Evolutionary conservation across 2,113 vertebrate species (phyloP).

Genomic region (Brevimyrus niger): DNA sequence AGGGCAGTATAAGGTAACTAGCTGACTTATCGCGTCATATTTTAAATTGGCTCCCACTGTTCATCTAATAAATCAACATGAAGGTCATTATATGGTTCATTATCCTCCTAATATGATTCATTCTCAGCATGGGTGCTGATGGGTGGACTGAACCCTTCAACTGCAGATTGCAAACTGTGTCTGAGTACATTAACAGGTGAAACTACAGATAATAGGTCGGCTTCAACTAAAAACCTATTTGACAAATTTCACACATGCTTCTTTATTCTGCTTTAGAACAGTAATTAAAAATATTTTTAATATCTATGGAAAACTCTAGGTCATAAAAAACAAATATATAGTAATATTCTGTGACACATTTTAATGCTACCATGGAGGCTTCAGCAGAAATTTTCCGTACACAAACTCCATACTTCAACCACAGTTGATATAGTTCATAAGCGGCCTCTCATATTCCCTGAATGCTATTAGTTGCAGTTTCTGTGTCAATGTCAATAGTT

Average conservation of each 20-base stretch:
- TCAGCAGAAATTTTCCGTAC: neutral
- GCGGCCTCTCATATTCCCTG: neutral
- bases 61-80: conserved; percentile 72
- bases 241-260: neutral
- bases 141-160: neutral
- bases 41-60: conserved; percentile 59
- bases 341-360: neutral
- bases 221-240: neutral
- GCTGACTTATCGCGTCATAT: conserved; percentile 57
- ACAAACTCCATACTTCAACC: neutral
- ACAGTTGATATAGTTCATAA: neutral
- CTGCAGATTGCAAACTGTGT: neutral
- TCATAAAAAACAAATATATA: neutral
- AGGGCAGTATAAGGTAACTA: conserved; percentile 13
- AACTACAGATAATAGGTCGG: neutral
- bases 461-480: neutral
- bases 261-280: neutral
- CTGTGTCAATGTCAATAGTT: neutral
- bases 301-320: neutral
- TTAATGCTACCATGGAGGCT: neutral
- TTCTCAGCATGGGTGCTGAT: conserved; percentile 39
- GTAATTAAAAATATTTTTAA: neutral
- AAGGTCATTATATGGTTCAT: conserved; percentile 71
- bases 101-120: conserved; percentile 69
- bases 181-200: neutral